Evolutionary conservation across 2,113 vertebrate species (phyloP), one percentile per base, ranked within the genome.

Genomic region (Potamarius usumacintae): DNA sequence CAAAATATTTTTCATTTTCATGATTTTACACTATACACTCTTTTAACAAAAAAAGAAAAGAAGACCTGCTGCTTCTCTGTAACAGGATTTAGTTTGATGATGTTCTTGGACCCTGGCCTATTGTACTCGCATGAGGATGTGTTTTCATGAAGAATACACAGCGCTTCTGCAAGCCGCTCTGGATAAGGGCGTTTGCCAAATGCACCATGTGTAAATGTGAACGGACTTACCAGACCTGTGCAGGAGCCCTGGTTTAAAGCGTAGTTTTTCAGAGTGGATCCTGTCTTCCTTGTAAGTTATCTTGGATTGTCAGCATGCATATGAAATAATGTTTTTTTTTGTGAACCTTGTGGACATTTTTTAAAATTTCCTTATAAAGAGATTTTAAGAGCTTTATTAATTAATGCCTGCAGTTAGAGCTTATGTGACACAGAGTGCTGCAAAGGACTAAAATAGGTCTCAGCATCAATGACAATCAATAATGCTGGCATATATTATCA

Each of bases 401-500:
- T 25, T 27, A 74, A 74, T 22, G 30, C 53, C 17, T 86, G 48
- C 62, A 90, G 58, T 60, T 34, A 12, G 79, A 86, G 50, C 57
- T 81, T 78, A 50, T n/a, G n/a, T 79, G 86, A 84, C 63, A 81
- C n/a, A 78, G 48, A 82, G 18, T 67, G 34, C 30, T 57, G 69
- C 78, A 89, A 83, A 76, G 6, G 67, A 87, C 78, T 82, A 84
- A 82, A 88, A 85, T 85, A 88, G 72, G 12, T 50, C 77, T 85
- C 34, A 85, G 62, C 48, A 85, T 83, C 78, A 58, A 83, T 89
- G 79, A 83, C 80, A 79, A 82, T 88, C 84, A 84, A 82, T 84
- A 88, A 84, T 34, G 17, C 78, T 22, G 25, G 77, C n/a, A 74
- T 85, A 83, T 77, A 85, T 53, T 17, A 79, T 84, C 27, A 79